phyloP scores from a whole-genome alignment of 2,113 vertebrate genomes.

The Etheostoma spectabile region DNA sequence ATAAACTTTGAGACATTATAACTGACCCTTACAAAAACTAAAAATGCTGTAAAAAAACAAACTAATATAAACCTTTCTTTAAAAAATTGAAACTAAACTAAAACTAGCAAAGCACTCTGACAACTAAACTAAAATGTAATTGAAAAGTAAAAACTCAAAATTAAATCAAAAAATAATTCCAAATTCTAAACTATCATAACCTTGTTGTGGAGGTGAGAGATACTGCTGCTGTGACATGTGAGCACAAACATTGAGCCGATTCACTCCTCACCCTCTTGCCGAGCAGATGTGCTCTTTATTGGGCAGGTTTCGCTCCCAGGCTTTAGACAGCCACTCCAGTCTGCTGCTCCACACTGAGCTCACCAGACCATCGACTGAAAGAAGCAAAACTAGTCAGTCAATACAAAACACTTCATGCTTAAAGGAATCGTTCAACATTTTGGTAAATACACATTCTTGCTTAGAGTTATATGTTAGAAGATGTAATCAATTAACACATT shows the following conservation, averaged over 20 bases:
- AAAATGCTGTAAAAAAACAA: no score
- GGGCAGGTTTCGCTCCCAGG: constrained; percentile 54
- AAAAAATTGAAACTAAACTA: no score
- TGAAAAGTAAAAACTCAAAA: no score
- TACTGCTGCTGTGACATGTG: not conserved
- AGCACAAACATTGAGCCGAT: no score
- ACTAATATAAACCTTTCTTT: no score
- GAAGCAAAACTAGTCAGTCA: not conserved
- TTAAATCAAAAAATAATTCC: no score
- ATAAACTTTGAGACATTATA: no score
- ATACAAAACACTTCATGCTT: not conserved
- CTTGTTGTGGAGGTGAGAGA: not conserved
- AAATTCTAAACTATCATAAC: no score
- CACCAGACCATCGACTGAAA: constrained; percentile 80
- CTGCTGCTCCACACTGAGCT: constrained; percentile 56
- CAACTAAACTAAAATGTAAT: no score
- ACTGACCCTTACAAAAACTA: no score
- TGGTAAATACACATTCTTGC: not conserved
- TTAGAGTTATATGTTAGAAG: not conserved
- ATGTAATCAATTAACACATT: no score
- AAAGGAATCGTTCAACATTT: not conserved
- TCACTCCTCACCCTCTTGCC: constrained; percentile 61
- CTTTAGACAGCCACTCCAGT: constrained; percentile 61
- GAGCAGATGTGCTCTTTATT: constrained; percentile 60
- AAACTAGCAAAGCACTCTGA: no score